Evolutionary conservation across 2,113 vertebrate species (phyloP).

Genomic region (Elaphurus davidianus): DNA sequence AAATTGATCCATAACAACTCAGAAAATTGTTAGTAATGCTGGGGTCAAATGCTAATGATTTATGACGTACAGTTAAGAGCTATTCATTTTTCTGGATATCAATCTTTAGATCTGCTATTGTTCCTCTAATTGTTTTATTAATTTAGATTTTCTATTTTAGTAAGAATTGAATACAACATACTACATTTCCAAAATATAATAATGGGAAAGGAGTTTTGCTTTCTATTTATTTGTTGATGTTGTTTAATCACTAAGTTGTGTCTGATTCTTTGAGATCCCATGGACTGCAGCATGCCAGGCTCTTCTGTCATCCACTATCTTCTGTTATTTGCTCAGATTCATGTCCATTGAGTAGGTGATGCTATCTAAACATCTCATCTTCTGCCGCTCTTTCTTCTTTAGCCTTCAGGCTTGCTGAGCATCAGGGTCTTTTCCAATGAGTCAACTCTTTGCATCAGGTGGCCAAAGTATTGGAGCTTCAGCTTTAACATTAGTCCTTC

Average conservation of each 20-base stretch:
- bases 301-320: neutral
- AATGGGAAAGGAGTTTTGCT: neutral
- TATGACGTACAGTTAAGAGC: neutral
- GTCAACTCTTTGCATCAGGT: neutral
- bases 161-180: neutral
- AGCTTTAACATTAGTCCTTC: neutral
- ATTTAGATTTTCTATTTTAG: neutral
- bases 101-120: neutral
- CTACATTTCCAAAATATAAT: neutral
- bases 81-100: neutral
- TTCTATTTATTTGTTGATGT: neutral
- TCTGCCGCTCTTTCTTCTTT: neutral
- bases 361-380: neutral
- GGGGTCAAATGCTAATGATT: neutral
- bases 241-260: neutral
- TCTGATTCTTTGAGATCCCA: neutral
- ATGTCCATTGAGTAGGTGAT: neutral
- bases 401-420: neutral
- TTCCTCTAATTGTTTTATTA: neutral
- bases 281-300: neutral
- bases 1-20: neutral
- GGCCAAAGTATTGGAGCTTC: neutral
- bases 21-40: neutral
- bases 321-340: neutral
- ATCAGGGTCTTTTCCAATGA: neutral